A percentile compares a stretch with the other conserved stretches of the same genome.
phyloP scores from a whole-genome alignment of 2,797 vertebrate genomes.

The Tokudaia muenninki region DNA sequence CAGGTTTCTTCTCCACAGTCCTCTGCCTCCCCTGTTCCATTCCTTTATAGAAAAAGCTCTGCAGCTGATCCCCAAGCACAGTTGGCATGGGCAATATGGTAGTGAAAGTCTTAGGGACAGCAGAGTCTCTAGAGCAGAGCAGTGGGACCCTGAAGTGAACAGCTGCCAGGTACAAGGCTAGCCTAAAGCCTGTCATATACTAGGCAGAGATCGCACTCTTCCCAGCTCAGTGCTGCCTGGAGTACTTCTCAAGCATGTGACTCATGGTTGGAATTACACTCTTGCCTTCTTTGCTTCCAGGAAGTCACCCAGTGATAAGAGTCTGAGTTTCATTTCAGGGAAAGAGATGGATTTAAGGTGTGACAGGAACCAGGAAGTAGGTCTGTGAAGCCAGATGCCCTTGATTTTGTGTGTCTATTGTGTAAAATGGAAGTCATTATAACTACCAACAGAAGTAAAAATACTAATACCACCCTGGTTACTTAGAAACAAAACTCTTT shows the following conservation, averaged over 20 bases:
- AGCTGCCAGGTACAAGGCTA: background rate
- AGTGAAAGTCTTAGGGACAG: background rate
- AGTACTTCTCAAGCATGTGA: background rate
- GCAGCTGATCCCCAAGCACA: background rate
- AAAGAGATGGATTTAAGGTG: background rate
- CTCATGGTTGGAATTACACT: background rate
- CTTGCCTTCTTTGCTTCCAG: background rate
- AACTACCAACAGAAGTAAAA: background rate
- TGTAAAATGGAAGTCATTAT: background rate
- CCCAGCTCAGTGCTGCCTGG: background rate
- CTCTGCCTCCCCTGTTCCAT: background rate
- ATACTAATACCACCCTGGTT: background rate
- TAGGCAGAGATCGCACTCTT: background rate
- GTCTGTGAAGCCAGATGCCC: background rate
- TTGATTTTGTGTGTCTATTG: background rate
- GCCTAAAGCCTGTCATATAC: fast-evolving
- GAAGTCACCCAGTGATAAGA: background rate
- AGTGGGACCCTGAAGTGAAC: background rate
- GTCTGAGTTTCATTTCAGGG: background rate
- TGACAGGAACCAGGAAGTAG: background rate
- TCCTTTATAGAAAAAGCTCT: background rate
- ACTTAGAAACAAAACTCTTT: background rate
- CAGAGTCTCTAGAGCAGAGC: background rate
- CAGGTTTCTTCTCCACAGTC: background rate
- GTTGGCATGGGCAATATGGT: background rate